Conservation (phyloP, 2,888 invertebrate genomes). For the Crocallis elinguaria region DNA sequence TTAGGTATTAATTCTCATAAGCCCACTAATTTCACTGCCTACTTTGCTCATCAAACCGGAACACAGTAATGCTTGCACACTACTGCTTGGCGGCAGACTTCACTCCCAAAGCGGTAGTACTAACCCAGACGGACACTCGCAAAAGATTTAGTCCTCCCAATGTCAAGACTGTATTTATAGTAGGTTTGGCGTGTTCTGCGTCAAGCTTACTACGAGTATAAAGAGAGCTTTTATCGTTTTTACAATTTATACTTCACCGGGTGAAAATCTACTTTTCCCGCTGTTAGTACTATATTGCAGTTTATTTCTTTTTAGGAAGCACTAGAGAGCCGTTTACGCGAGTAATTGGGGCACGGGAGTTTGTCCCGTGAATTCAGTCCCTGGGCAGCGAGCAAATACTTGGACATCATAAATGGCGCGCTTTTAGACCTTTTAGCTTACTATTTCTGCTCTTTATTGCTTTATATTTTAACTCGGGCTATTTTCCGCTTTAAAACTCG, state of each 20-base stretch:
- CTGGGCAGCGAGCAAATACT: conserved; percentile 40
- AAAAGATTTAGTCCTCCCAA: no score
- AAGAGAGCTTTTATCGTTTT: neutral
- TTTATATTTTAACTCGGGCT: conserved; percentile 5
- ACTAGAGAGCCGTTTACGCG: conserved; percentile 46
- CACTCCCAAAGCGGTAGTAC: no score
- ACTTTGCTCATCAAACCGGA: no score
- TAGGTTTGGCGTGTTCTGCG: neutral
- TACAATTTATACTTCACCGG: neutral
- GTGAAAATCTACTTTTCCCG: conserved; percentile 11
- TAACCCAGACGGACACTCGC: no score
- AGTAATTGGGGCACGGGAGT: conserved; percentile 43
- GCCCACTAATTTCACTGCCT: no score
- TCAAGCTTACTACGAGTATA: no score
- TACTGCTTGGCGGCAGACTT: no score
- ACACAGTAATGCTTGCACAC: no score
- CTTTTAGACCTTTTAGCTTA: conserved; percentile 36
- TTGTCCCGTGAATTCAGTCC: conserved; percentile 14
- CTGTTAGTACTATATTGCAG: conserved; percentile 24
- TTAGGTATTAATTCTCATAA: no score
- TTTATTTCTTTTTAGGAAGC: conserved; percentile 44
- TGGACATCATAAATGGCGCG: conserved; percentile 38
- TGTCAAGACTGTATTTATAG: neutral
- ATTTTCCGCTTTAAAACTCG: neutral
- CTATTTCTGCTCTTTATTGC: conserved; percentile 36